phyloP scores from a whole-genome alignment of 1,140 invertebrate species.

The Metaphire vulgaris region DNA sequence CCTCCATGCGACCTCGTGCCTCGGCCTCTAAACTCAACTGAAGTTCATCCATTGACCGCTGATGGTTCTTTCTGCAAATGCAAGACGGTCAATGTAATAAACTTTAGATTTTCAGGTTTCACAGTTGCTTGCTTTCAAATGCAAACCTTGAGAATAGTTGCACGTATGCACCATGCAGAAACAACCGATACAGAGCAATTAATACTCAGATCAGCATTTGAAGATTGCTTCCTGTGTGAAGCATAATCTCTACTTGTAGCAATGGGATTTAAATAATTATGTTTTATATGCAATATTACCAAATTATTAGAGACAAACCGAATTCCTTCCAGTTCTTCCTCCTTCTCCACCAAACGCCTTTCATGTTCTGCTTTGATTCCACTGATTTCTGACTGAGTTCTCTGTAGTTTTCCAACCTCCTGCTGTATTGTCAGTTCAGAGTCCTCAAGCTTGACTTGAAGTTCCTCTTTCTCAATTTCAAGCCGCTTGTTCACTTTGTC shows the following conservation, averaged over 20 bases:
- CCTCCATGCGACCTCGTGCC: conserved; percentile 97
- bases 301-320: conserved; percentile 48
- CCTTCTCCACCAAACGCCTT: conserved; percentile 93
- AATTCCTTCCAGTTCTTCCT: conserved; percentile 99
- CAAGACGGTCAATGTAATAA: too few relatives aligned
- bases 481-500: conserved; percentile 95
- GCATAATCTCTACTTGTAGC: too few relatives aligned
- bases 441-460: conserved; percentile 96
- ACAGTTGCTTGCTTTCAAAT: too few relatives aligned
- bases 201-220: too few relatives aligned
- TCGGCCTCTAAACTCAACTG: conserved; percentile 98
- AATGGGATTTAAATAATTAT: too few relatives aligned
- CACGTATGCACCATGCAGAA: too few relatives aligned
- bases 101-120: too few relatives aligned
- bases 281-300: too few relatives aligned
- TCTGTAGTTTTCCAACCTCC: conserved; percentile 57
- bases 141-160: too few relatives aligned
- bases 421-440: conserved; percentile 97
- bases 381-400: conserved; percentile 90
- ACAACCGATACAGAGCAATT: too few relatives aligned
- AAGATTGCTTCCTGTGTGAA: too few relatives aligned
- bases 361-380: conserved; percentile 98
- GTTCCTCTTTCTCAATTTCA: conserved; percentile 97
- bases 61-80: conserved; percentile 85
- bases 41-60: conserved; percentile 97